Evolutionary conservation across 2,113 vertebrate species (phyloP), one percentile per base, ranked within the genome.

Genomic region (Gymnogyps californianus): DNA sequence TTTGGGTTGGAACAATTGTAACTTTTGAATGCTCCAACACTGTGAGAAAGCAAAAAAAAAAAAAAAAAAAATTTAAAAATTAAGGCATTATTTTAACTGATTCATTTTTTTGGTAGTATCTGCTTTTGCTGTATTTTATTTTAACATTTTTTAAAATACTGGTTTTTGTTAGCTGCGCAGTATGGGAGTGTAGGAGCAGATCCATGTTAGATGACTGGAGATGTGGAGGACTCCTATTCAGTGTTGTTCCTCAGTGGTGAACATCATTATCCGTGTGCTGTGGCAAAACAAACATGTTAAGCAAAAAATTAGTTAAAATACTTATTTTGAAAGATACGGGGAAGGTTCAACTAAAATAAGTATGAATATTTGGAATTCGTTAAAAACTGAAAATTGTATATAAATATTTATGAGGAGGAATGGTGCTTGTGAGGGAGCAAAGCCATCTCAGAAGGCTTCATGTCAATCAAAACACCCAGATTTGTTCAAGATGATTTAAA

Each of bases 351-450:
- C 3, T 6, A 34, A 59, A 52, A 34, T 42, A 47, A 76, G 22
- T 26, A 34, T 13, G 87, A 74, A 84, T 91, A 62, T 89, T 87
- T 87, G 66, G 67, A 77, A 74, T 58, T 80, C 0, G 7, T 81
- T 92, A 80, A 88, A 64, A 87, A 2, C 40, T 71, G 47, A 32
- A 74, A 74, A 59, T 69, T 20, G 8, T 34, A 16, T 54, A 70
- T 96, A 86, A 96, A 97, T 95, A 95, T 92, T 83, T 83, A 83
- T 94, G 83, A 86, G 71, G 54, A 32, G 62, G 54, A 89, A 54
- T 1, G 31, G 77, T 34, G 81, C 59, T 71, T 28, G 42, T 29
- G 91, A 91, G 74, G 93, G 47, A 75, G 88, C 54, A 34, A 75
- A 94, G n/a, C 36, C 78, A 69, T 31, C 66, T 93, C 28, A 0